Percentiles rank a stretch among this genome's conserved stretches.
These are phyloP conservation scores for Dendropsophus ebraccatus DNA, from an alignment of 2,113 vertebrate genomes.

Conservation along the genomic window DNA sequence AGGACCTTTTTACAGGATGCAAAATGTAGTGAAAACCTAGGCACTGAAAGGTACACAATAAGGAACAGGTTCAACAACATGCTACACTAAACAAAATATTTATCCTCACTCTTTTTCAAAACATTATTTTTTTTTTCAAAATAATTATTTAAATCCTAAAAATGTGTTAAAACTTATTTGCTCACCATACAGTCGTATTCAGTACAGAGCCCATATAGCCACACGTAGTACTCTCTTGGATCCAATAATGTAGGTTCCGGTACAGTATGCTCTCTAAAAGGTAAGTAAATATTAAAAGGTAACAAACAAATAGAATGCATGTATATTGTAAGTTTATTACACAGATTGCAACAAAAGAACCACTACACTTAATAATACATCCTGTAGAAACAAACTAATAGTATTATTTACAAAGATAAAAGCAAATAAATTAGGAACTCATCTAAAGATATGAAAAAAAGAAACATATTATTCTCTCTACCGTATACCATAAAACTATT, in stretches of 20 bases:
- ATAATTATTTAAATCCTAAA: neutral
- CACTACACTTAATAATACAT: neutral
- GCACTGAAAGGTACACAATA: no score
- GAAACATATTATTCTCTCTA: no score
- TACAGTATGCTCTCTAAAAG: slow-evolving; percentile 39
- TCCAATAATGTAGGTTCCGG: slow-evolving; percentile 26
- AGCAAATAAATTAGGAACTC: neutral
- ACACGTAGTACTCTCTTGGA: slow-evolving; percentile 23
- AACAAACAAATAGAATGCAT: neutral
- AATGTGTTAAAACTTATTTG: neutral
- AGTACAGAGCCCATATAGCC: neutral
- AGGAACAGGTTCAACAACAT: no score
- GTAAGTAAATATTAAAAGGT: slow-evolving; percentile 29
- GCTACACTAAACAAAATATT: no score
- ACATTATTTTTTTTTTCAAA: no score
- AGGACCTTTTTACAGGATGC: no score
- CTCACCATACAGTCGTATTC: slow-evolving; percentile 42
- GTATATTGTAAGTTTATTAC: neutral
- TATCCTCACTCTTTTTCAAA: no score
- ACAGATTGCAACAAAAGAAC: neutral
- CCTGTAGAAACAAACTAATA: neutral
- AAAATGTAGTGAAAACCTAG: no score
- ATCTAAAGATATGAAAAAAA: neutral
- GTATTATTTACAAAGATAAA: neutral
- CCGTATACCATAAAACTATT: no score